Base-by-base conservation (phyloP, 2,888 invertebrate genomes). In the Dilophus febrilis region DNA sequence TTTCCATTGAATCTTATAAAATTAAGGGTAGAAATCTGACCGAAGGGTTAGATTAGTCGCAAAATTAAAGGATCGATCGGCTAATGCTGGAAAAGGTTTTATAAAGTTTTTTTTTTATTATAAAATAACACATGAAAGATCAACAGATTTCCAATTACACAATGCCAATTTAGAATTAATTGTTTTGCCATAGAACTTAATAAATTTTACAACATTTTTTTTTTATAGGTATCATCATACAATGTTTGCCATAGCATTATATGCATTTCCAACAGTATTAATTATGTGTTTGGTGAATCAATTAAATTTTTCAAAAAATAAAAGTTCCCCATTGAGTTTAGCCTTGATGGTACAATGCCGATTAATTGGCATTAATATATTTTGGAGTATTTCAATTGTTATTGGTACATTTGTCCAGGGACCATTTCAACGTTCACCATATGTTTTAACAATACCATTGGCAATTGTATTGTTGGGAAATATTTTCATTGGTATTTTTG, bases 341-440 rank as follows among this genome's bases (percentile, higher is more conserved):
- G 54, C 52, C 12, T 39, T 56, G 4, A 51, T 52, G 44, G 49
- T 53, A 1, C 56, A 56, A 40, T 53, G 54, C 5, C 50, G 55
- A 5, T 44, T 55, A 4, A 53, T 50, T 35, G 56, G 56, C 19
- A 52, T 52, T 1, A 52, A 48, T 26, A 45, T 55, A 16, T 52
- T 55, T 37, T 55, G 55, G 55, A 50, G 50, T 7, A 38, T 54
- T 7, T 38, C 55, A 7, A 49, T 51, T 28, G 49, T 53, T 4
- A 50, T 53, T 8, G 47, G 53, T 3, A 55, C 55, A 16, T 46
- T 53, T 4, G 49, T 51, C 4, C 53, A 53, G 4, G 22, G 12
- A 14, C 22, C 22, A 22, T 22, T 22, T 22, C 51, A 53, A 27
- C 50, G 53, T 10, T 50, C 52, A 5, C 51, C 52, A 3, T 56